These are phyloP conservation scores for Lethenteron reissneri DNA, from an alignment of 2,113 vertebrate genomes.

Conservation along the genomic window DNA sequence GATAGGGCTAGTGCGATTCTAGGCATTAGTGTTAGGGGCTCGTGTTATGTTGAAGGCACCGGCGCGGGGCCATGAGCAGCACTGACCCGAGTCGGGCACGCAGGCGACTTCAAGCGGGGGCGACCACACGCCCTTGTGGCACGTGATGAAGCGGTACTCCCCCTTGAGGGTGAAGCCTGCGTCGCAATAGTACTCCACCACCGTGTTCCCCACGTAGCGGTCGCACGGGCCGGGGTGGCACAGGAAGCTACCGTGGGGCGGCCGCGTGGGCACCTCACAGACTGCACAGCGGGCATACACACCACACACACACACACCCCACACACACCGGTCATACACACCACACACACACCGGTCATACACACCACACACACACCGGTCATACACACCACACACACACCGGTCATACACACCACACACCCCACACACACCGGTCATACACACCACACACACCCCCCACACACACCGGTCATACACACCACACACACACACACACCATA, in stretches of 20 bases:
- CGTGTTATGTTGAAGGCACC: no score
- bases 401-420: no score
- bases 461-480: no score
- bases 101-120: constrained; percentile 82
- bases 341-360: no score
- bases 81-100: constrained; percentile 54
- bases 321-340: no score
- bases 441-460: no score
- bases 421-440: no score
- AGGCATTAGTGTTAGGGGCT: no score
- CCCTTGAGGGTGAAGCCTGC: constrained; percentile 83
- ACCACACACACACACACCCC: neutral
- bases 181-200: constrained; percentile 83
- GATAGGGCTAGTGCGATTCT: no score
- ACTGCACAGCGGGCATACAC: constrained; percentile 21
- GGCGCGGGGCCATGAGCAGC: neutral
- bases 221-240: constrained; percentile 76
- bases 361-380: no score
- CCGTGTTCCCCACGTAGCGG: constrained; percentile 48
- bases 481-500: no score
- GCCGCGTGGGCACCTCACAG: constrained; percentile 60
- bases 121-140: constrained; percentile 78
- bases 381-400: no score
- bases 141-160: constrained; percentile 86
- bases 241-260: constrained; percentile 79